phyloP scores from a whole-genome alignment of 1,140 invertebrate species.

The Heliconius hermathena region DNA sequence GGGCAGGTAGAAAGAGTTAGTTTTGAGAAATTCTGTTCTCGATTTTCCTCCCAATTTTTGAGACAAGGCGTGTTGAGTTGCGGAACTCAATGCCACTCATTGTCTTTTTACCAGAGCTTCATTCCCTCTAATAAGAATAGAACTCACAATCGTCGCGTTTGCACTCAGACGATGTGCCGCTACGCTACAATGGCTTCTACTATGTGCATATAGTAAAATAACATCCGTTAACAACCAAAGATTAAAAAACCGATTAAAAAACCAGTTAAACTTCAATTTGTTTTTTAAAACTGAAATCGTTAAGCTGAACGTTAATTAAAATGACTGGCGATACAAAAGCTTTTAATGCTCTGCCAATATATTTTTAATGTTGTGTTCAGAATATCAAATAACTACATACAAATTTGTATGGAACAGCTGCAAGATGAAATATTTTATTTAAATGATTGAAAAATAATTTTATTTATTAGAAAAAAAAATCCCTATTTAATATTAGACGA shows the following conservation, averaged over 20 bases:
- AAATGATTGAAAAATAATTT: not conserved
- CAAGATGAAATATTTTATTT: slow-evolving; percentile 10
- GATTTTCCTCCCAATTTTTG: too few relatives aligned
- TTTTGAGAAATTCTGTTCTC: too few relatives aligned
- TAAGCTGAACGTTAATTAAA: not conserved
- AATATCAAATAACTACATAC: slow-evolving; percentile 11
- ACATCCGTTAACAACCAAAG: not conserved
- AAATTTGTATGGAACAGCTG: slow-evolving; percentile 10
- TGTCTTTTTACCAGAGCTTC: too few relatives aligned
- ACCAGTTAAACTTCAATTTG: not conserved
- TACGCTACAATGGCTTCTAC: too few relatives aligned
- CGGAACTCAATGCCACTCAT: too few relatives aligned
- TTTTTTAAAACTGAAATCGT: not conserved
- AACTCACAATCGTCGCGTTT: too few relatives aligned
- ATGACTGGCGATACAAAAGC: slow-evolving; percentile 9
- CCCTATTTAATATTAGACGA: slow-evolving; percentile 3
- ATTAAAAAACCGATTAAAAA: not conserved
- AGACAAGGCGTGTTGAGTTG: too few relatives aligned
- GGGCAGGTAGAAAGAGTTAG: too few relatives aligned
- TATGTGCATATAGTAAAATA: too few relatives aligned
- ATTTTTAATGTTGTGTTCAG: slow-evolving; percentile 14
- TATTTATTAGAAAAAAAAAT: not conserved
- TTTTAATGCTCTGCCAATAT: not conserved
- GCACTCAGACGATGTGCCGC: too few relatives aligned
- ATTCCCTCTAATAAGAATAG: too few relatives aligned